phyloP scores from a whole-genome alignment of 2,888 invertebrate species.

The Leistus spinibarbis region DNA sequence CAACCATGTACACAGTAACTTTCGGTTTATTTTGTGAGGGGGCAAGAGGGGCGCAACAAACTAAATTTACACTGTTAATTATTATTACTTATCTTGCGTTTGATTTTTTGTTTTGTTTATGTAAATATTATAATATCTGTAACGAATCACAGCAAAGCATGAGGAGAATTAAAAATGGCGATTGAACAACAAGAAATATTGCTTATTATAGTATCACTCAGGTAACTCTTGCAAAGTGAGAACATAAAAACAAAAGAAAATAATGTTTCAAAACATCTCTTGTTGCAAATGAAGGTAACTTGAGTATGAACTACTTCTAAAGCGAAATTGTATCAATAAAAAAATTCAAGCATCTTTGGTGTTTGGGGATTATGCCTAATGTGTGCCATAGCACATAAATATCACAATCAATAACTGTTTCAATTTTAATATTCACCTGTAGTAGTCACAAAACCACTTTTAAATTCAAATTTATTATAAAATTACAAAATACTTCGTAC shows the following conservation, averaged over 20 bases:
- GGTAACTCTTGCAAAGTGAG: not conserved
- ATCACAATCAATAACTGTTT: not conserved
- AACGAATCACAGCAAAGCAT: slow-evolving; percentile 39
- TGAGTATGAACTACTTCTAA: slow-evolving; percentile 33
- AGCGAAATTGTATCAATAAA: slow-evolving; percentile 34
- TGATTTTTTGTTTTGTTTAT: slow-evolving; percentile 28
- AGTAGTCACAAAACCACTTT: too few species aligned
- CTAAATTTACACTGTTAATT: slow-evolving; percentile 23
- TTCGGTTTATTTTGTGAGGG: slow-evolving; percentile 19
- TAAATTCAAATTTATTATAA: too few species aligned
- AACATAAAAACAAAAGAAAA: not conserved
- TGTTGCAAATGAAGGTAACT: slow-evolving; percentile 36
- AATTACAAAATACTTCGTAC: too few species aligned
- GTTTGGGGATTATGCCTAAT: not conserved
- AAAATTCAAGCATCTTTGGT: slow-evolving; percentile 37
- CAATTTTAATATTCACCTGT: not conserved
- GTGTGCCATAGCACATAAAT: not conserved
- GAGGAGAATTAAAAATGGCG: slow-evolving; percentile 25
- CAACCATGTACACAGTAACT: slow-evolving; percentile 39
- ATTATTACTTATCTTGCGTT: slow-evolving; percentile 24
- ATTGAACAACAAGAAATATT: slow-evolving; percentile 36
- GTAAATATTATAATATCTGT: slow-evolving; percentile 36
- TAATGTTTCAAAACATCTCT: slow-evolving; percentile 15
- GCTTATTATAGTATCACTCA: slow-evolving; percentile 14
- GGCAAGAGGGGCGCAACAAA: slow-evolving; percentile 23